Base-by-base conservation (phyloP, 2,888 invertebrate species). In the Euplagia quadripunctaria region DNA sequence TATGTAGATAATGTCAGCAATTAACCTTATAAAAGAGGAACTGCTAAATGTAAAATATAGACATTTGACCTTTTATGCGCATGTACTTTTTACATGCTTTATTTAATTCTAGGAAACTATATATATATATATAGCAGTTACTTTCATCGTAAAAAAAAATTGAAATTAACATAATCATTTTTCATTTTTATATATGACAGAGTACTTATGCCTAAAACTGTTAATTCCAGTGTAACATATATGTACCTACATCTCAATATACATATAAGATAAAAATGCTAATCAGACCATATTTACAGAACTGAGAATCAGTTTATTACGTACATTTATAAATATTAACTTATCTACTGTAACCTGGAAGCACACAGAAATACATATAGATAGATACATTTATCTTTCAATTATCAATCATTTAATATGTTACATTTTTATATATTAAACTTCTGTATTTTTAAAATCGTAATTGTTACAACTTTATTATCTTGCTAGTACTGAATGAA, bases 341-440 rank as follows among this genome's bases (percentile, higher is more conserved):
- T 91, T 93, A 69, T 81, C 91, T 94, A 94, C 87, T 89, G 87
- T 91, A 92, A 93, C 92, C 89, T 95, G 95, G 95, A 95, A 95
- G 95, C 95, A 95, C 95, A 95, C 94, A 94, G 92, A 95, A 93
- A 94, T 92, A 86, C 88, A 86, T 82, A 87, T 85, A 88, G 86
- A 91, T 87, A 66, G n/a, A 88, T 79, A 66, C 43, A 83, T 77
- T 80, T 74, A 69, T 79, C 77, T 83, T 77, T 70, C 76, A 77
- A 74, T 74, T 16, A 14, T 76, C 77, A 76, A 72, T 73, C n/a
- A 17, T 74, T 79, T 78, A 72, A 46, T 80, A 81, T 79, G 8
- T 73, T 83, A 85, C 85, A 81, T 70, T 72, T 72, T 73, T 65
- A 74, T 64, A 68, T n/a, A 65, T 49, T 58, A 64, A 31, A 68